Conservation (phyloP, 2,888 invertebrate genomes). For the Tinea trinotella region DNA sequence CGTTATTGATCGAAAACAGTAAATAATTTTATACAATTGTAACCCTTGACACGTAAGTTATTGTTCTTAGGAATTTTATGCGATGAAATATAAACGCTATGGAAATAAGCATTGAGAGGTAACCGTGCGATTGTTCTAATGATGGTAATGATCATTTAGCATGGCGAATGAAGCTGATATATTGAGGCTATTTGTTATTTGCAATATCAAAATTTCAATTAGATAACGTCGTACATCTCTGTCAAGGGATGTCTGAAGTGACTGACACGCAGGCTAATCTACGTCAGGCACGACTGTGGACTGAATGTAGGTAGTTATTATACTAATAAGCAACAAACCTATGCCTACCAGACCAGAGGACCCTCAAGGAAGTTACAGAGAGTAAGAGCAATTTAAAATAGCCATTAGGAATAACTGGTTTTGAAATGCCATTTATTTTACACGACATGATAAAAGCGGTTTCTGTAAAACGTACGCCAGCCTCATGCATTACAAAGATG, state of each 20-base stretch:
- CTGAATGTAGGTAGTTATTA: slow-evolving; percentile 28
- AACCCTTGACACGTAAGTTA: slow-evolving; percentile 14
- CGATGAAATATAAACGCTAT: neutral
- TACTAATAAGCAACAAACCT: slow-evolving; percentile 20
- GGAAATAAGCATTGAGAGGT: neutral
- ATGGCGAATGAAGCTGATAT: slow-evolving; percentile 4
- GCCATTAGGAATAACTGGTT: slow-evolving; percentile 18
- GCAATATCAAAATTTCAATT: slow-evolving; percentile 35
- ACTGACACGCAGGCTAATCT: slow-evolving; percentile 35
- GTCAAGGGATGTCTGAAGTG: slow-evolving; percentile 27
- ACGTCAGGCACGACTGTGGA: slow-evolving; percentile 27
- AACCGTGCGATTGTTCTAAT: slow-evolving; percentile 8
- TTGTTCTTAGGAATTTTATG: neutral
- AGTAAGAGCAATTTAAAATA: slow-evolving; percentile 10
- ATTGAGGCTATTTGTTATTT: slow-evolving; percentile 13
- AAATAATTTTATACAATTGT: slow-evolving; percentile 14
- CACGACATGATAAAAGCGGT: neutral
- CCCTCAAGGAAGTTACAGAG: neutral
- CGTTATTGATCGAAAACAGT: slow-evolving; percentile 16
- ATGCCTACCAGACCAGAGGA: slow-evolving; percentile 5
- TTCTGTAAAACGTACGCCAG: neutral
- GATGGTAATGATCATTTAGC: slow-evolving; percentile 10
- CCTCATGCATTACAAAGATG: slow-evolving; percentile 3
- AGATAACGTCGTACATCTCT: slow-evolving; percentile 36
- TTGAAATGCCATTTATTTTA: neutral